These are phyloP conservation scores for Sipunculus nudus DNA, from an alignment of 2,888 invertebrate species.

Conservation along the genomic window DNA sequence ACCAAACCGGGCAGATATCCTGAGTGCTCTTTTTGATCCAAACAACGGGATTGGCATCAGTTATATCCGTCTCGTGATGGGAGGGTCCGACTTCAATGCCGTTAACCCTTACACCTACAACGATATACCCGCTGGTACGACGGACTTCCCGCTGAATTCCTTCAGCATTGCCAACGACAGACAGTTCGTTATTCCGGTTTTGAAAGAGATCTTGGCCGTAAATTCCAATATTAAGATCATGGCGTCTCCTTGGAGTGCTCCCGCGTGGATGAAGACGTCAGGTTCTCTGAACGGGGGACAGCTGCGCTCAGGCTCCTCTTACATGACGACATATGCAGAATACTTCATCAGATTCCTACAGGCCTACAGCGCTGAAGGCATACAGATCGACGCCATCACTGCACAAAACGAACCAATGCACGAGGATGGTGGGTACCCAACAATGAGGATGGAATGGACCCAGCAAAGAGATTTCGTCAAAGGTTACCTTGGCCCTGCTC, in stretches of 20 bases:
- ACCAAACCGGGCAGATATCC: constrained; percentile 5
- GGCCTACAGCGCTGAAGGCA: constrained; percentile 26
- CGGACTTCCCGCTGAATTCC: constrained; percentile 18
- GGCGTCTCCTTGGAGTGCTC: constrained; percentile 34
- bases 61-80: constrained; percentile 31
- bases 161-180: constrained; percentile 30
- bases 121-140: constrained; percentile 14
- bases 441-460: constrained; percentile 21
- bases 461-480: constrained; percentile 19
- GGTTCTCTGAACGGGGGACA: constrained; percentile 11
- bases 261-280: constrained; percentile 36
- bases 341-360: constrained; percentile 34
- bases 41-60: constrained; percentile 22
- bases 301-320: constrained; percentile 3
- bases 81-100: constrained; percentile 34
- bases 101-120: constrained; percentile 30
- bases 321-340: constrained; percentile 18
- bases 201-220: constrained; percentile 20
- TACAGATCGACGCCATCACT: constrained; percentile 29
- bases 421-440: constrained; percentile 26
- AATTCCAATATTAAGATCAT: constrained; percentile 27
- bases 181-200: constrained; percentile 26
- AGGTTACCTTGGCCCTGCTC: constrained; percentile 23
- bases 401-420: constrained; percentile 36
- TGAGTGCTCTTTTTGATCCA: constrained; percentile 21